Base-by-base conservation (phyloP, 2,797 vertebrate genomes). In the Cynopterus sphinx region DNA sequence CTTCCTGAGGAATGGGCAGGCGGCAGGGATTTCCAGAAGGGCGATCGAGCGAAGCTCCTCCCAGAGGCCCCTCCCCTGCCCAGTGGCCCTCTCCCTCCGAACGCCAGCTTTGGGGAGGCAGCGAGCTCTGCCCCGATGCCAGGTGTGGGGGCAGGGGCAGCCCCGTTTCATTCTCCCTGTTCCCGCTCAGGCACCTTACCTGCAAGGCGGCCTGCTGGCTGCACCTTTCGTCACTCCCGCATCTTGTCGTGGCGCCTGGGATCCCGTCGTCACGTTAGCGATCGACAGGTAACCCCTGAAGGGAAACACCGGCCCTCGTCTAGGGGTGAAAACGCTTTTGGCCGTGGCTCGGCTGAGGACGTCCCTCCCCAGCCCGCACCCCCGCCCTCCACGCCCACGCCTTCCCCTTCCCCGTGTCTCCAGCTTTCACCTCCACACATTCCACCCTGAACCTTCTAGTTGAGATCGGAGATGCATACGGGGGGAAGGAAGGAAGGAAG, bases 391-490 rank as follows among this genome's bases (percentile, higher is more conserved):
- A 2, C 2, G 89, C 94, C 94, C 67, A 19, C 16, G 41, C 85
- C 96, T 90, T 71, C 89, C 90, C 87, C 96, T 96, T 71, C 94
- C 24, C 95, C 96, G 96, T 92, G 97, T 97, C 97, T 97, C 96
- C 97, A 93, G 97, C 97, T 98, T 98, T 98, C 95, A 97, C 98
- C 98, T 98, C 98, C 97, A 96, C 98, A 98, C 96, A 98, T 98
- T 97, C 97, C 95, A 97, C 97, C 98, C 98, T 98, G 98, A 98
- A 98, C 98, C 98, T 98, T 98, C 96, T 98, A 98, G 98, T 98
- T 98, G 98, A 99, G 98, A 98, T 98, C 98, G 98, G 98, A 98
- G 98, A 97, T 98, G 98, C 96, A 67, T 98, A 98, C 98, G 98
- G 98, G 95, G 95, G 79, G 61, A 97, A 92, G 53, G 91, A 97